Percentiles rank a stretch among this genome's conserved stretches.
These are phyloP conservation scores for Calephelis nemesis DNA, from an alignment of 1,140 invertebrate species.

Conservation along the genomic window DNA sequence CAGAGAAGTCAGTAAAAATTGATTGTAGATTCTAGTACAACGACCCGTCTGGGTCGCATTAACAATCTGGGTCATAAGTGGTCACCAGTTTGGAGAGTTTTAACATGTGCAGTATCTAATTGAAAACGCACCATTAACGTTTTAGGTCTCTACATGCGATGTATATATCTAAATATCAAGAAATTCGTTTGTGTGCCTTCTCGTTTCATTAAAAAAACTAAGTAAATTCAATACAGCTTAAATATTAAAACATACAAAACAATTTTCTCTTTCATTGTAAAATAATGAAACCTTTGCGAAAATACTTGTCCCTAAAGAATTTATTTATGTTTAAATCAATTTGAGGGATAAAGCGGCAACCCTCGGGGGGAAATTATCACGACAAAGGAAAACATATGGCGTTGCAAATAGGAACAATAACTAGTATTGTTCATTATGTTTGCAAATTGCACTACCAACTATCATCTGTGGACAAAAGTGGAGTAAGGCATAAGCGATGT, in stretches of 20 bases:
- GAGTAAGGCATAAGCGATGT: constrained; percentile 25
- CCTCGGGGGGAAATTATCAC: constrained; percentile 47
- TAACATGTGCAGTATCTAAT: no score
- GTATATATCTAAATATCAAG: no score
- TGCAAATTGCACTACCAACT: constrained; percentile 51
- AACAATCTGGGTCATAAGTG: no score
- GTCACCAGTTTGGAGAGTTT: no score
- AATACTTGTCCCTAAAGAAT: constrained; percentile 1
- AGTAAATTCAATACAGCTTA: no score
- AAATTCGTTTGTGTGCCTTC: no score
- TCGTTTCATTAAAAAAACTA: no score
- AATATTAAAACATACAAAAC: not conserved
- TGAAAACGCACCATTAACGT: no score
- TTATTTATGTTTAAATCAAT: constrained; percentile 28
- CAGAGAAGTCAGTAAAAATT: no score
- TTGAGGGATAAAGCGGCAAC: constrained; percentile 28
- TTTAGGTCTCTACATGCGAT: no score
- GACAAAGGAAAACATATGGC: constrained; percentile 60
- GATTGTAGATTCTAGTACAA: no score
- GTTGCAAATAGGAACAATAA: constrained; percentile 43
- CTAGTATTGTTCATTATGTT: constrained; percentile 50
- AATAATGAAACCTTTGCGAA: not conserved
- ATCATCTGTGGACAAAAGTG: constrained; percentile 34
- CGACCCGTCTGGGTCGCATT: no score
- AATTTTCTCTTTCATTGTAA: not conserved